Conservation (phyloP, 2,888 invertebrate genomes). For the Cotesia congregata region DNA sequence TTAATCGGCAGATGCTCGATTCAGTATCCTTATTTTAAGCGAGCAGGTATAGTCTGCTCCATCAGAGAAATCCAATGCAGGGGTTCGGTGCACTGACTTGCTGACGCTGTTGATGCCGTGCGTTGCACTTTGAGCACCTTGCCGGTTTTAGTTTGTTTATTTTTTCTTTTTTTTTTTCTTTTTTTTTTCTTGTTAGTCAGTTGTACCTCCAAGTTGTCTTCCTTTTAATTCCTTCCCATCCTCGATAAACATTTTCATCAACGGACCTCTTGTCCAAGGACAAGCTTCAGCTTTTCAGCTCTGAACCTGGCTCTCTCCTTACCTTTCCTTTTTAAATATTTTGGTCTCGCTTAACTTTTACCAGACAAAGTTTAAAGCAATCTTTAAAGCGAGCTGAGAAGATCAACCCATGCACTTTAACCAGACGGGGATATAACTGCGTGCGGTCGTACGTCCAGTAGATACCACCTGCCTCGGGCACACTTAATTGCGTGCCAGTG, state of each 20-base stretch:
- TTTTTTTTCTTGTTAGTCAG: too few species aligned
- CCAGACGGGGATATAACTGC: slow-evolving; percentile 24
- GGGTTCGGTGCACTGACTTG: not conserved
- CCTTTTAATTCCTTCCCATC: not conserved
- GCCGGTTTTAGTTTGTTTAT: not conserved
- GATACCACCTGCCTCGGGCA: slow-evolving; percentile 41
- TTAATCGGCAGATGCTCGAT: too few species aligned
- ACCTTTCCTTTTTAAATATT: not conserved
- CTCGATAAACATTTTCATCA: slow-evolving; percentile 1
- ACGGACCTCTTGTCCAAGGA: not conserved
- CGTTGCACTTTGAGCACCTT: slow-evolving; percentile 1
- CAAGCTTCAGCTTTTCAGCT: not conserved
- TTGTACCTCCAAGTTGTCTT: too few species aligned
- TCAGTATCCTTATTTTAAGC: too few species aligned
- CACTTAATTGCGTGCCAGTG: slow-evolving; percentile 41
- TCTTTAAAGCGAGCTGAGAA: not conserved
- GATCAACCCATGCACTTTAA: slow-evolving; percentile 22
- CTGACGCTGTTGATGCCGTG: not conserved
- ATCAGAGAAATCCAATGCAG: not conserved
- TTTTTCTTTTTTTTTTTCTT: not conserved
- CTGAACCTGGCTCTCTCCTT: not conserved
- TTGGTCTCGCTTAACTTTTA: not conserved
- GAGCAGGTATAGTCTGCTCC: not conserved
- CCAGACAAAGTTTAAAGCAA: not conserved
- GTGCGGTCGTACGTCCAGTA: slow-evolving; percentile 31